A percentile compares a stretch with the other conserved stretches of the same genome.
phyloP scores from a whole-genome alignment of 2,113 vertebrate species.

The Pollimyrus isidori region DNA sequence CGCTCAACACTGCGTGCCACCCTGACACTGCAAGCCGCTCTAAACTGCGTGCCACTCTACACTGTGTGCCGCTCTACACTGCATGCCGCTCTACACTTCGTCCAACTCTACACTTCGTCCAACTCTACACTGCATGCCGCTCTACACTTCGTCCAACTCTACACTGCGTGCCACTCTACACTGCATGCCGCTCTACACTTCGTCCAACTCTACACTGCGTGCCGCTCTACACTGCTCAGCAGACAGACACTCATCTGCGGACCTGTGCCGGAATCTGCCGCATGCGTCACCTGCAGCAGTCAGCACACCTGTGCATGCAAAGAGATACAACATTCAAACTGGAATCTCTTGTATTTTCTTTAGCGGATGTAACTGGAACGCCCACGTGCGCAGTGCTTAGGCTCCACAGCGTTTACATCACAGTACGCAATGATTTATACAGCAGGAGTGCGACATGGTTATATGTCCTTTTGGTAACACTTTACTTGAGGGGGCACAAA shows the following conservation, averaged over 20 bases:
- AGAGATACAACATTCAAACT: background rate
- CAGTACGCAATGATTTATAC: background rate
- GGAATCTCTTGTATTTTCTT: background rate
- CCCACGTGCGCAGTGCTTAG: background rate
- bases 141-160: too few species aligned
- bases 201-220: too few species aligned
- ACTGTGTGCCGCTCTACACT: too few species aligned
- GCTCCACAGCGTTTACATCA: background rate
- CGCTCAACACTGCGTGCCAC: background rate
- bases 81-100: too few species aligned
- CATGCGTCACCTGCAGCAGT: background rate
- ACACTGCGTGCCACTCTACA: background rate
- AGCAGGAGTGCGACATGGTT: background rate
- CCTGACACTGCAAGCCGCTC: too few species aligned
- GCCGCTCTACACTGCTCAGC: background rate
- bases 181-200: too few species aligned
- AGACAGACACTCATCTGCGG: background rate
- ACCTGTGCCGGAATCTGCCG: background rate
- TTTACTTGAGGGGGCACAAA: too few species aligned
- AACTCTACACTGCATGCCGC: too few species aligned
- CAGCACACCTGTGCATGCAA: background rate
- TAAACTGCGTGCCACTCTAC: too few species aligned
- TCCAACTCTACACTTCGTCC: too few species aligned
- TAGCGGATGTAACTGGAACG: background rate
- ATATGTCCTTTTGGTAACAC: too few species aligned